These are phyloP conservation scores for Neofelis nebulosa DNA, from an alignment of 2,113 vertebrate species.

Conservation along the genomic window DNA sequence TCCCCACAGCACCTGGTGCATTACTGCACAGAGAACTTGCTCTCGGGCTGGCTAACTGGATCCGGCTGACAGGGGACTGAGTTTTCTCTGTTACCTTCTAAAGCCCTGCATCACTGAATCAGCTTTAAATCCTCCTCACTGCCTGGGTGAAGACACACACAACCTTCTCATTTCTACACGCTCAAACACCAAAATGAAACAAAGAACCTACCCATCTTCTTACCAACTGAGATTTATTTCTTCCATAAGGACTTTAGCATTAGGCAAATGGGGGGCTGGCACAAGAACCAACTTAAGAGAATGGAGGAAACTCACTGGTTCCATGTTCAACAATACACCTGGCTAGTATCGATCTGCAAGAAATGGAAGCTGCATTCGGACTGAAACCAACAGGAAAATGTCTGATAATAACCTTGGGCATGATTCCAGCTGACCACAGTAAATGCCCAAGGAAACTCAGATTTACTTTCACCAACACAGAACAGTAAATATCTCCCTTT, in stretches of 20 bases:
- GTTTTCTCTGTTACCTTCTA: not conserved
- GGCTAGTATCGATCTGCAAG: constrained; percentile 44
- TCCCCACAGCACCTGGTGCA: not conserved
- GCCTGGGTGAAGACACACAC: not conserved
- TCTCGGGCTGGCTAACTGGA: not conserved
- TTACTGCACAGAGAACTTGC: not conserved
- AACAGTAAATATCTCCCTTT: constrained; percentile 45
- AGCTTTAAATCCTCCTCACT: not conserved
- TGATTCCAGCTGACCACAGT: constrained; percentile 61
- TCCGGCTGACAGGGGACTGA: not conserved
- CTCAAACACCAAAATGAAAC: constrained; percentile 41
- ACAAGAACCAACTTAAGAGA: constrained; percentile 18
- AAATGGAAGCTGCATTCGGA: constrained; percentile 62
- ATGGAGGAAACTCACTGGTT: constrained; percentile 44
- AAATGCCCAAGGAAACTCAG: constrained; percentile 61
- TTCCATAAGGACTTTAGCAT: constrained; percentile 2
- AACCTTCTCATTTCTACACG: constrained; percentile 26
- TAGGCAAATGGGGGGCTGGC: not conserved
- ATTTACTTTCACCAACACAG: constrained; percentile 53
- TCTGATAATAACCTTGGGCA: constrained; percentile 72
- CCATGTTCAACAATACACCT: constrained; percentile 38
- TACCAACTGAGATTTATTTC: not conserved
- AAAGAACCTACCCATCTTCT: not conserved
- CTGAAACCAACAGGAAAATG: constrained; percentile 11
- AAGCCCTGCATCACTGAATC: not conserved